Percentiles rank a stretch among this genome's conserved stretches.
phyloP scores from a whole-genome alignment of 2,797 vertebrate genomes.

The Anguilla obscura region DNA sequence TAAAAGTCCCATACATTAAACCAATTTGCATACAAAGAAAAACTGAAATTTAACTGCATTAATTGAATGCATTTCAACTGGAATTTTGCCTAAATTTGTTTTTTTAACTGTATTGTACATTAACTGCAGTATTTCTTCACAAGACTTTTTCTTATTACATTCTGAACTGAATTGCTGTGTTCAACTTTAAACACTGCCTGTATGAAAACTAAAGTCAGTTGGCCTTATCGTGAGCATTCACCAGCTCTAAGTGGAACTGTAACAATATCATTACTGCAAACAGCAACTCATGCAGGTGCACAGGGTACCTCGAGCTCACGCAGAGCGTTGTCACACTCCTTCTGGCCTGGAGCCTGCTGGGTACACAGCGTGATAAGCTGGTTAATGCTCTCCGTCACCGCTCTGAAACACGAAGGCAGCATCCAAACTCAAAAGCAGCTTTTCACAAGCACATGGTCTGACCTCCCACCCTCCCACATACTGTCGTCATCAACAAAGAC shows the following conservation, averaged over 20 bases:
- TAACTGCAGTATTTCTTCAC: not conserved
- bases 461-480: not conserved
- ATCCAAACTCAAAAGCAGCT: constrained; percentile 8
- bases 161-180: not conserved
- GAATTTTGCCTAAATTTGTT: not conserved
- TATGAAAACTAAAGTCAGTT: not conserved
- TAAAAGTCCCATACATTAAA: not conserved
- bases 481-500: not conserved
- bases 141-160: not conserved
- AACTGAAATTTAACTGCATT: not conserved
- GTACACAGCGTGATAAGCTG: constrained; percentile 97
- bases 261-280: not conserved
- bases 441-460: not conserved
- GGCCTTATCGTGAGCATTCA: not conserved
- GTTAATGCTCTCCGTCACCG: constrained; percentile 98
- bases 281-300: not conserved
- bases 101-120: not conserved
- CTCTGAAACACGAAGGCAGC: constrained; percentile 74
- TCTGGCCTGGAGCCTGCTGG: constrained; percentile 96
- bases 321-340: constrained; percentile 96
- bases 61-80: not conserved
- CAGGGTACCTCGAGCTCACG: constrained; percentile 89
- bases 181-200: not conserved
- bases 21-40: not conserved
- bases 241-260: not conserved